These are phyloP conservation scores for Anthoscopus minutus DNA, from an alignment of 2,113 vertebrate species.

Conservation along the genomic window DNA sequence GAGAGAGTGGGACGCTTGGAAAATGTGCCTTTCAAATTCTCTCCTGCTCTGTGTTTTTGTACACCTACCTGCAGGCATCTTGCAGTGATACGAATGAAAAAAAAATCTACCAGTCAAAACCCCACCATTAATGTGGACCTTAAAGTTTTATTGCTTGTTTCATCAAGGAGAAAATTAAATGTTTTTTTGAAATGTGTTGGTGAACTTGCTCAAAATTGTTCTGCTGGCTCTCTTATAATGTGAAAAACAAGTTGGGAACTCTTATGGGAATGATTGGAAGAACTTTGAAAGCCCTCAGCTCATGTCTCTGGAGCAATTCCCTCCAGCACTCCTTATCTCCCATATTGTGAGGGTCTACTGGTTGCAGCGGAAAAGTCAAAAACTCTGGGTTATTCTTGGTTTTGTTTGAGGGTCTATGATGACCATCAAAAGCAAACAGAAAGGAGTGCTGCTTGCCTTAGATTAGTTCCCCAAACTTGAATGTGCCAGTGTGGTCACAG, in stretches of 20 bases:
- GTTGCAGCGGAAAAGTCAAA: neutral
- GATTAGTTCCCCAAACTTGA: neutral
- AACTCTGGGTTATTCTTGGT: neutral
- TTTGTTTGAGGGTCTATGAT: neutral
- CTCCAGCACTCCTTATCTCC: accelerated
- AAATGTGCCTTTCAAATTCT: neutral
- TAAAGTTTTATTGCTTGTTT: neutral
- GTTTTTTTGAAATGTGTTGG: neutral
- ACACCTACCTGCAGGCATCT: accelerated
- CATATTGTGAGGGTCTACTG: accelerated
- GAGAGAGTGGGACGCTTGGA: neutral
- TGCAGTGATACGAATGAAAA: accelerated
- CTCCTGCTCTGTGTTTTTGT: neutral
- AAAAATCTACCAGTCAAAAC: neutral
- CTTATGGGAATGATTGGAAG: accelerated
- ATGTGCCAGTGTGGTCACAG: accelerated
- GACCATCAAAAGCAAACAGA: neutral
- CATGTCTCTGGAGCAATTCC: accelerated
- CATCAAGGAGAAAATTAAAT: neutral
- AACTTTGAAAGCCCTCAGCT: neutral
- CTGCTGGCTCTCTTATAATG: neutral
- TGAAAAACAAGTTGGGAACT: too few species aligned
- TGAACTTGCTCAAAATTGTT: neutral
- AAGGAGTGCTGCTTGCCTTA: neutral
- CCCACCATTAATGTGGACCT: neutral